A percentile compares a stretch with the other conserved stretches of the same genome.
Conservation (phyloP, 2,797 vertebrate genomes). For the Gymnodraco acuticeps region DNA sequence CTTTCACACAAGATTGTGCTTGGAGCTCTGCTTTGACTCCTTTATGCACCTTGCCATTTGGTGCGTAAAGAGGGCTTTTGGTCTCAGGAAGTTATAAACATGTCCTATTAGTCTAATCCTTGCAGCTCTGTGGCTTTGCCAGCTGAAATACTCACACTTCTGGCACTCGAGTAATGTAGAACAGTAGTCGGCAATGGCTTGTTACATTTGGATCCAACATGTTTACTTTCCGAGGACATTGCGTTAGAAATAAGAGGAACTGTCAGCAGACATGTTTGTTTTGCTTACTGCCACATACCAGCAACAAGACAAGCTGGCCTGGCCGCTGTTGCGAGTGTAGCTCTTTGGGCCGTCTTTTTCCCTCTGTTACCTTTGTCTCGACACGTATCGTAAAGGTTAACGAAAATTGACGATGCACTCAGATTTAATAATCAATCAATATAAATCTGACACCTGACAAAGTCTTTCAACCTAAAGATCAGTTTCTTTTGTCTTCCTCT, state of each 20-base stretch:
- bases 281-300: constrained; percentile 68
- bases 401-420: neutral
- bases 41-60: constrained; percentile 10
- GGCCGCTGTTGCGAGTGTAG: constrained; percentile 29
- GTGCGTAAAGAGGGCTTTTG: neutral
- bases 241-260: constrained; percentile 49
- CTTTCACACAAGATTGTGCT: neutral
- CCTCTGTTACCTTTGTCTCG: neutral
- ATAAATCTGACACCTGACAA: neutral
- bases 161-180: neutral
- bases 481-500: constrained; percentile 6
- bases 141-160: constrained; percentile 1
- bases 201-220: constrained; percentile 31
- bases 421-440: neutral
- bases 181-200: neutral
- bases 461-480: neutral
- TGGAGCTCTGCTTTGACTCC: constrained; percentile 6
- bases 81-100: constrained; percentile 17
- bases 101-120: neutral
- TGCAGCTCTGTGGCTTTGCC: neutral
- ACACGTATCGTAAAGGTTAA: neutral
- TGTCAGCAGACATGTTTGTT: constrained; percentile 63
- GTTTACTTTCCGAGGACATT: constrained; percentile 49
- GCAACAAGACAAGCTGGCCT: constrained; percentile 59
- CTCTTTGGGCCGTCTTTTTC: neutral